Evolutionary conservation across 2,888 invertebrate genomes (phyloP).

Genomic region (Brenthis daphne): DNA sequence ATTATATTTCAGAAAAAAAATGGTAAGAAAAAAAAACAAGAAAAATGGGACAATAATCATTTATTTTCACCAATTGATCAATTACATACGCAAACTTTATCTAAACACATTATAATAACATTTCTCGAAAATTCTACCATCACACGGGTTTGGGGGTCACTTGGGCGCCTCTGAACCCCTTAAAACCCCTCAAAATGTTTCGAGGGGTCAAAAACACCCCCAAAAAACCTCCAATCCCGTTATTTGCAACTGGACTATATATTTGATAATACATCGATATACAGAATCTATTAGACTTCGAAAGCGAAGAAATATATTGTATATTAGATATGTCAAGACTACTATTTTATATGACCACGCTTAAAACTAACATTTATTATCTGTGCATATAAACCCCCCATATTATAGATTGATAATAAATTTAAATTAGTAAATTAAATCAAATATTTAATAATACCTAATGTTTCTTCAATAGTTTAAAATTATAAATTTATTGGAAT

Average conservation of each 20-base stretch:
- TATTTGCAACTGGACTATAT: slow-evolving; percentile 33
- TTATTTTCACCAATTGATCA: slow-evolving; percentile 51
- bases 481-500: no score
- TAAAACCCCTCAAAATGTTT: background rate
- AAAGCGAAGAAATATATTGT: slow-evolving; percentile 33
- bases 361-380: slow-evolving; percentile 35
- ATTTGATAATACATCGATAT: slow-evolving; percentile 32
- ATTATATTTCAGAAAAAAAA: no score
- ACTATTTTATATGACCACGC: slow-evolving; percentile 29
- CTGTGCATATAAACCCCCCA: slow-evolving; percentile 27
- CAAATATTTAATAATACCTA: no score
- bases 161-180: background rate
- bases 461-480: no score
- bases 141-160: slow-evolving; percentile 25
- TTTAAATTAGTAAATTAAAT: no score
- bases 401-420: slow-evolving; percentile 14
- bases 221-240: background rate
- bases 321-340: slow-evolving; percentile 36
- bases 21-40: slow-evolving; percentile 34
- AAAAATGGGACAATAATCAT: slow-evolving; percentile 48
- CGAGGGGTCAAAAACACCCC: background rate
- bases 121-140: slow-evolving; percentile 34
- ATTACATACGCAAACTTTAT: slow-evolving; percentile 49
- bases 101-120: slow-evolving; percentile 44
- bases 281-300: slow-evolving; percentile 24